Evolutionary conservation across 2,113 vertebrate genomes (phyloP), one percentile per base, ranked within the genome.

Genomic region (Rhizomys pruinosus): DNA sequence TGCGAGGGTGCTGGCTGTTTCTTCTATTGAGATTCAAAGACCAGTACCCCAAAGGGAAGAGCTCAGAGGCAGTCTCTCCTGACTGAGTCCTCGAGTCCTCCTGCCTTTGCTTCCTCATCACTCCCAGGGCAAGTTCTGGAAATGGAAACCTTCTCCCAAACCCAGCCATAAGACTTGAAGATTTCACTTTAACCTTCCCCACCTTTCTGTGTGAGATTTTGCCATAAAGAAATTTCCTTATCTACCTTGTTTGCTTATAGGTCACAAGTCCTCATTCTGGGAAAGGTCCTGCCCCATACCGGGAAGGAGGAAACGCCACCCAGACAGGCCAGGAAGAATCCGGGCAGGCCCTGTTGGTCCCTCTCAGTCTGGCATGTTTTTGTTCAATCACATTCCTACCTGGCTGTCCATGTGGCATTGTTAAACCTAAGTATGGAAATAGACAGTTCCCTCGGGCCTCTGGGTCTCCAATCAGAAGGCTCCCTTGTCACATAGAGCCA

Each of bases 391-490:
- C 34, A 8, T 32, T 37, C 29, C 39, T 11, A 9, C 20, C n/a
- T 10, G 19, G 17, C 32, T 79, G 11, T 52, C 42, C 66, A 1
- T 69, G 27, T 39, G 29, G 15, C 12, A 5, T 55, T 23, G 4
- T 25, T n/a, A 27, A 79, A 7, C 19, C 39, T 71, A 52, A 80
- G 20, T 34, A 27, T 52, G 8, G n/a, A 15, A 37, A 29, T 37
- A 22, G 16, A 15, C 1, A 19, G 66, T 12, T 37, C 16, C 1
- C 2, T 2, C 0, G 22, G 47, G 15, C 22, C 7, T 61, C 47
- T 34, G 55, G 37, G 52, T 71, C 64, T 61, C 55, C 25, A 11
- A 16, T 32, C 64, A 79, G 44, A 47, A 47, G 55, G 52, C 64
- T 86, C 52, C 12, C 12, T 17, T 9, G 23, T 64, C 15, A 20